Base-by-base conservation (phyloP, 1,140 invertebrate species). In the Mya arenaria region DNA sequence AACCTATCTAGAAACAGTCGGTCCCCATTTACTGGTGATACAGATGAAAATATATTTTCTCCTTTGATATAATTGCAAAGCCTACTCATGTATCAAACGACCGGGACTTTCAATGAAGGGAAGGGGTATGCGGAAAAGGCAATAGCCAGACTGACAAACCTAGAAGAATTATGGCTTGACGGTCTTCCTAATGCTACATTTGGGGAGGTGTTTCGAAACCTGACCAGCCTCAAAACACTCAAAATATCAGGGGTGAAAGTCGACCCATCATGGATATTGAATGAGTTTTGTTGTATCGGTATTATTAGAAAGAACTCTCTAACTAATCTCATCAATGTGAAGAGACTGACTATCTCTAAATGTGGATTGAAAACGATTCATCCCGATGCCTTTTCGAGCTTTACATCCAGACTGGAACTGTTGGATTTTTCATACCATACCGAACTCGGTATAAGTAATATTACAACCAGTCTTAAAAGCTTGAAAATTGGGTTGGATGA, bases 1-100 rank as follows among this genome's bases (percentile, higher is more conserved):
- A 80, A 80, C 37, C 41, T 80, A 17, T 80, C 77, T 44, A 4
- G n/a, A 1, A 80, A 80, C 66, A 36, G 44, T 3, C 23, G 56
- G 5, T 28, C 71, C 1, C 66, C 65, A 44, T 52, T 68, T 0
- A 80, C 77, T 0, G 28, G 71, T 19, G 37, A n/a, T 5, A 48
- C 39, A 2, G 23, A 30, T 10, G 30, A 19, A 32, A n/a, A 44
- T 37, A 10, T 71, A 23, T 80, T 68, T 48, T 0, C 0, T 37
- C 1, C 30, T 56, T n/a, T 71, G 13, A 13, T 1, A 1, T 71
- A 34, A 1, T 52, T 80, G 17, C 15, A 39, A 17, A 23, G 36
- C 17, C 34, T 80, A 25, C 37, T 30, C 32, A 80, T 80, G 56
- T 80, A 71, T 48, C 65, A 44, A 37, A 80, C 44, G 5, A 71